Conservation (phyloP, 1,140 invertebrate species). For the Anoplophora glabripennis region DNA sequence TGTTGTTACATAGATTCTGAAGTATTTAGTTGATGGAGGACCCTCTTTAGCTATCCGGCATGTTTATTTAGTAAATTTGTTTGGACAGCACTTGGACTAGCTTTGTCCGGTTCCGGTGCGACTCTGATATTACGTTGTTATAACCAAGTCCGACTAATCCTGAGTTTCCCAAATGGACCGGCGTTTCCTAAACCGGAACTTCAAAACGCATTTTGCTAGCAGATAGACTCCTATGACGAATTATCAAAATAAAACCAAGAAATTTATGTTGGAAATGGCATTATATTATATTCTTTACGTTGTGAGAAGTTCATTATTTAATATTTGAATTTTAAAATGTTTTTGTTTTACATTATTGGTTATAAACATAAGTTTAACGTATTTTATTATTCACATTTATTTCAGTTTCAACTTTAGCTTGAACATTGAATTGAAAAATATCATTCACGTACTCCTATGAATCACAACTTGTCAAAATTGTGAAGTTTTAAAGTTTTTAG, state of each 20-base stretch:
- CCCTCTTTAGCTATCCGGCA: slow-evolving; percentile 18
- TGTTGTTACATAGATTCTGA: too few species aligned
- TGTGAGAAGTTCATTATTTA: too few species aligned
- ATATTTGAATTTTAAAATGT: too few species aligned
- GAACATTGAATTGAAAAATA: too few species aligned
- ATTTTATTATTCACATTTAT: too few species aligned
- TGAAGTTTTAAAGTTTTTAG: too few species aligned
- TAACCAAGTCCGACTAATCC: slow-evolving; percentile 22
- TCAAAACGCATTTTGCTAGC: slow-evolving; percentile 17
- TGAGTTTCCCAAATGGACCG: slow-evolving; percentile 22
- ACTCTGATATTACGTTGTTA: slow-evolving; percentile 29
- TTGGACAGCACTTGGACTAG: slow-evolving; percentile 39
- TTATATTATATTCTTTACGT: too few species aligned
- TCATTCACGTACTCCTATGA: too few species aligned
- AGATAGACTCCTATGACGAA: slow-evolving; percentile 8
- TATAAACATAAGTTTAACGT: too few species aligned
- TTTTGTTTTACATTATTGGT: too few species aligned
- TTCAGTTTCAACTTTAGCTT: too few species aligned
- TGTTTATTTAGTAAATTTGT: slow-evolving; percentile 40
- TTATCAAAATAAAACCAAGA: slow-evolving; percentile 8
- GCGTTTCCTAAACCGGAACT: slow-evolving; percentile 23
- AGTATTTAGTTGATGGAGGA: slow-evolving; percentile 1
- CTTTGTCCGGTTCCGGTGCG: slow-evolving; percentile 37
- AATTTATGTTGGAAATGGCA: slow-evolving; percentile 12
- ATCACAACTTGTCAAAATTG: too few species aligned